Percentiles rank a stretch among this genome's conserved stretches.
Conservation (phyloP, 2,113 vertebrate genomes). For the Nestor notabilis region DNA sequence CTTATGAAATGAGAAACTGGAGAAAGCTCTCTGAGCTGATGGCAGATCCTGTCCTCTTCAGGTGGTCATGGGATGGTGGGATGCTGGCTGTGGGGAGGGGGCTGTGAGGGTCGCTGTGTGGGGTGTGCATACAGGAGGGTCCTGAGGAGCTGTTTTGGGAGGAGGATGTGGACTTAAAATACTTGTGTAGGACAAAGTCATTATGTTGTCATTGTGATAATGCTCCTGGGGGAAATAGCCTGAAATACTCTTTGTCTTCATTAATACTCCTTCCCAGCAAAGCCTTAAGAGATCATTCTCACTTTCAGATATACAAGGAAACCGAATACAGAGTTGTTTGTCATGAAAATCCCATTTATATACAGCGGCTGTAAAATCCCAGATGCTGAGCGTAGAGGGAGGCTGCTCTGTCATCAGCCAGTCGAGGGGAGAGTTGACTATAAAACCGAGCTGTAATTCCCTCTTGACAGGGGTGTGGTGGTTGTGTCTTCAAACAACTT, state of each 20-base stretch:
- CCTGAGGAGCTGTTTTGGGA: neutral
- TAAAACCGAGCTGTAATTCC: neutral
- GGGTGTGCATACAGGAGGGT: neutral
- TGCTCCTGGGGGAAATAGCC: neutral
- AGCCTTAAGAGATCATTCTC: slow-evolving; percentile 28
- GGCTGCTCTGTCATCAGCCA: neutral
- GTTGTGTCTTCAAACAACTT: slow-evolving; percentile 9
- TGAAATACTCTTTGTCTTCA: slow-evolving; percentile 23
- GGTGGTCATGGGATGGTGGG: neutral
- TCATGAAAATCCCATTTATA: slow-evolving; percentile 51
- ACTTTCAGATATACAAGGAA: slow-evolving; percentile 24
- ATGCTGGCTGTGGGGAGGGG: neutral
- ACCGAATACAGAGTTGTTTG: slow-evolving; percentile 40
- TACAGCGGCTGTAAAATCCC: slow-evolving; percentile 18
- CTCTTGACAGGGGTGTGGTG: neutral
- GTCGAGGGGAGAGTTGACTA: neutral
- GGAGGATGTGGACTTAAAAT: neutral
- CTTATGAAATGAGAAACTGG: neutral
- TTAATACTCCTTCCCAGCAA: slow-evolving; percentile 24
- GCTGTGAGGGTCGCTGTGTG: accelerated
- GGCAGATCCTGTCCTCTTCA: neutral
- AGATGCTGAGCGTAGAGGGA: slow-evolving; percentile 6
- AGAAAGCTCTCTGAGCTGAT: neutral
- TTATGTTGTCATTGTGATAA: neutral
- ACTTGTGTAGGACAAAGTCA: neutral